phyloP scores from a whole-genome alignment of 2,888 invertebrate genomes.

The Ophion slaviceki region DNA sequence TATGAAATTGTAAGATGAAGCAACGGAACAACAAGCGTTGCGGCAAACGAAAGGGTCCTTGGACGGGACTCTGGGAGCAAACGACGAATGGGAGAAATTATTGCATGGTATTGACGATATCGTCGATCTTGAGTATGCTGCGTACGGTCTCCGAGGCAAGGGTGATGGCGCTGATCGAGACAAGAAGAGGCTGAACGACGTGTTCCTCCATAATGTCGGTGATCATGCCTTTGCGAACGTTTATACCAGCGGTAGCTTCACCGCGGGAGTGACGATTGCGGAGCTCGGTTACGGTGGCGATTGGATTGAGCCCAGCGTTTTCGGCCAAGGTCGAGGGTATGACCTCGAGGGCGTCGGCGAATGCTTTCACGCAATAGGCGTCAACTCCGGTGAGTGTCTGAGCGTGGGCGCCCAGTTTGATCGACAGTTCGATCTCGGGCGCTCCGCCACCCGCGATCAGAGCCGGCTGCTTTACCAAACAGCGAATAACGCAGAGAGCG shows the following conservation, averaged over 20 bases:
- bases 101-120: constrained; percentile 91
- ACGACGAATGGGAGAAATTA: constrained; percentile 60
- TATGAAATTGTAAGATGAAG: constrained; percentile 9
- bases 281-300: constrained; percentile 98
- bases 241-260: constrained; percentile 95
- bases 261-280: constrained; percentile 96
- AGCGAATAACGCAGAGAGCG: constrained; percentile 96
- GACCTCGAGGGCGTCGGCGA: constrained; percentile 97
- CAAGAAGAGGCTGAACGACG: constrained; percentile 98
- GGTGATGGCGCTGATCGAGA: constrained; percentile 96
- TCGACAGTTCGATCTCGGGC: constrained; percentile 97
- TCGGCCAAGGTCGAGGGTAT: constrained; percentile 96
- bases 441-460: constrained; percentile 98
- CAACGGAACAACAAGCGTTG: neutral
- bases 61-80: neutral
- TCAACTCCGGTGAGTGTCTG: constrained; percentile 95
- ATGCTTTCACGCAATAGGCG: constrained; percentile 97
- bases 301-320: constrained; percentile 96
- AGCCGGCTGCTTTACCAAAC: constrained; percentile 96
- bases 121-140: constrained; percentile 99
- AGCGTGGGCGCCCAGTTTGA: constrained; percentile 92
- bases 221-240: constrained; percentile 97
- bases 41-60: neutral
- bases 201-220: constrained; percentile 98
- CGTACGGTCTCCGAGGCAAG: constrained; percentile 98